Evolutionary conservation across 2,888 invertebrate species (phyloP).

Genomic region (Chrysina gloriosa): DNA sequence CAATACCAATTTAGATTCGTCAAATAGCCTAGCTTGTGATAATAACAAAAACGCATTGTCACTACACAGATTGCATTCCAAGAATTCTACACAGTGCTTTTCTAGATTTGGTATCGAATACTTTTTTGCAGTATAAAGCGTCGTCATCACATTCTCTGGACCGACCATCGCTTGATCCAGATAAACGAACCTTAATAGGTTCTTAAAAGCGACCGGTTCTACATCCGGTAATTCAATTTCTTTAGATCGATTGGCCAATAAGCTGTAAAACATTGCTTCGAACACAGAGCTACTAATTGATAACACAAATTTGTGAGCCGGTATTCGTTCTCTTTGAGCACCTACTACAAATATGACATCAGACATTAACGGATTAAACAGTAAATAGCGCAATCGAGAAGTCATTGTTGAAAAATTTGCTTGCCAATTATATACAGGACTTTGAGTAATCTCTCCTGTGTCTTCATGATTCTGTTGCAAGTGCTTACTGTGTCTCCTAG

Average conservation of each 20-base stretch:
- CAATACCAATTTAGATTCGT: slow-evolving; percentile 84
- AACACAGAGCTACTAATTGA: slow-evolving; percentile 35
- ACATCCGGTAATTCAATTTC: slow-evolving; percentile 83
- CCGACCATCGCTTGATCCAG: slow-evolving; percentile 87
- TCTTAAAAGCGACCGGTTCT: slow-evolving; percentile 83
- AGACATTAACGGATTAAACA: slow-evolving; percentile 26
- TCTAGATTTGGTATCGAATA: slow-evolving; percentile 88
- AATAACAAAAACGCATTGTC: slow-evolving; percentile 87
- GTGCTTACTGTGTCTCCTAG: background rate
- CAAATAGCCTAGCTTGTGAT: slow-evolving; percentile 83
- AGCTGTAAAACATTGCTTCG: slow-evolving; percentile 36
- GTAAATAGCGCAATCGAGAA: slow-evolving; percentile 8
- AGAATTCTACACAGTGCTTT: slow-evolving; percentile 84
- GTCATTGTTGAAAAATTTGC: slow-evolving; percentile 23
- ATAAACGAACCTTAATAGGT: slow-evolving; percentile 79
- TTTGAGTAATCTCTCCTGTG: background rate
- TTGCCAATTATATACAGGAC: slow-evolving; percentile 26
- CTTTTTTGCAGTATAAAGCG: slow-evolving; percentile 87
- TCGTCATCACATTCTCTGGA: slow-evolving; percentile 88
- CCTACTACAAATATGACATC: slow-evolving; percentile 34
- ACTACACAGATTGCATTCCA: slow-evolving; percentile 78
- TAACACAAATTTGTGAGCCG: slow-evolving; percentile 31
- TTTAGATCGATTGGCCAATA: slow-evolving; percentile 15
- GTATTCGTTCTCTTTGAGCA: slow-evolving; percentile 15
- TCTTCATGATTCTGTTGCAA: background rate